Base-by-base conservation (phyloP, 35 echinoderm and acorn worm species). In the Nesometra sesokonis region DNA sequence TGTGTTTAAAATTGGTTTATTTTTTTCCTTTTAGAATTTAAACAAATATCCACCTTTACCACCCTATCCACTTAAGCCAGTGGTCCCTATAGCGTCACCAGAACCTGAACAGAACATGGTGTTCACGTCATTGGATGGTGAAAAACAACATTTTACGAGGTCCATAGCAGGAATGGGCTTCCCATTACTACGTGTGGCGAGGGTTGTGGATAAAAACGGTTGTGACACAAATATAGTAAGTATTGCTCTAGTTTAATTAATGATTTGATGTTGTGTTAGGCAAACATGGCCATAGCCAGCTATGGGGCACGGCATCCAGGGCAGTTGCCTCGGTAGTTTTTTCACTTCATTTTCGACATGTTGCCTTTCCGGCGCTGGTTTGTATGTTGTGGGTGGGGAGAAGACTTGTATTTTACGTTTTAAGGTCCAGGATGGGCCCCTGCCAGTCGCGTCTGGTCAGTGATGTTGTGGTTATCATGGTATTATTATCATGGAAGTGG, bases 91-190 rank as follows among this genome's bases (percentile, higher is more conserved):
- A 36, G 5, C 29, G 47, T 17, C 77, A 85, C 35, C n/a, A 47
- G 32, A 29, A 37, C 32, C 23, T 57, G 34, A 33, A 33, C 34
- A 91, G 13, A 89, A 93, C 79, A 89, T 88, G 5, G 46, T 84
- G 17, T 97, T 88, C 35, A 82, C 87, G 32, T 67, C 47, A 7
- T 85, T 97, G 86, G 86, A 80, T 47, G 78, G 81, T 17, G 94
- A 93, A 79, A 87, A 93, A 32, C 88, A 86, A 77, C 79, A 91
- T 76, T 97, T 97, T 84, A 91, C 90, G 5, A 80, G 33, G 3
- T 93, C 89, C 30, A 94, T 99, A 35, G 84, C 86, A 29, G 85
- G 84, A 13, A 99, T 99, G 96, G 96, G 96, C 17, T 99, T 99
- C 83, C 93, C 96, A 0, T 80, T 90, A 80, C 79, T 82, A 35